phyloP scores from a whole-genome alignment of 2,888 invertebrate genomes.

The Augiades crinisus region DNA sequence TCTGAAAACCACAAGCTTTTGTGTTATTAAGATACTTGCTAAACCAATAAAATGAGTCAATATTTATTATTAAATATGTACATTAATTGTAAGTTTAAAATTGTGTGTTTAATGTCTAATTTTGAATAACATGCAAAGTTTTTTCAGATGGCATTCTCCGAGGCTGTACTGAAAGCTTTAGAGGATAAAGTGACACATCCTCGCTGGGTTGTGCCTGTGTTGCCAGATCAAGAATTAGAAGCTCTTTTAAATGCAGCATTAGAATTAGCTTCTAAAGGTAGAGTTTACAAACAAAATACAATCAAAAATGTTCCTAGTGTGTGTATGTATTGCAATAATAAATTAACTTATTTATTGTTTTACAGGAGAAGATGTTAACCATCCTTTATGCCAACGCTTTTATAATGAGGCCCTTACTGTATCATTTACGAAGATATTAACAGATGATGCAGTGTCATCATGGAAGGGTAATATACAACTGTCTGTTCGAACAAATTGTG shows the following conservation, averaged over 20 bases:
- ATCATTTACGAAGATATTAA: constrained; percentile 97
- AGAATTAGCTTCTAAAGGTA: constrained; percentile 91
- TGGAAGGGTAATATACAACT: constrained; percentile 99
- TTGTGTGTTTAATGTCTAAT: no score
- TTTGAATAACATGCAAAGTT: no score
- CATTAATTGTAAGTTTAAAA: no score
- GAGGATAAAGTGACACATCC: constrained; percentile 98
- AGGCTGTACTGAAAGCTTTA: constrained; percentile 91
- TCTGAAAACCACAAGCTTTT: no score
- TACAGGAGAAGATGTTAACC: constrained; percentile 91
- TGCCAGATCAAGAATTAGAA: constrained; percentile 98
- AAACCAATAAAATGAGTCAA: no score
- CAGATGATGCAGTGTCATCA: constrained; percentile 98
- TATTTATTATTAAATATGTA: no score
- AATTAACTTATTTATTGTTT: background rate
- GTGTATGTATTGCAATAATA: no score
- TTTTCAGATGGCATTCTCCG: constrained; percentile 86
- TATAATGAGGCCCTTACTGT: constrained; percentile 96
- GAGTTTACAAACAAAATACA: no score
- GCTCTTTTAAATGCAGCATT: constrained; percentile 94
- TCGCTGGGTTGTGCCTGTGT: constrained; percentile 98
- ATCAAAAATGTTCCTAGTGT: no score
- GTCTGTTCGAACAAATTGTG: constrained; percentile 96
- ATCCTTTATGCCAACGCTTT: constrained; percentile 95
- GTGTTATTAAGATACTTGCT: no score